A percentile compares a stretch with the other conserved stretches of the same genome.
phyloP scores from a whole-genome alignment of 2,888 invertebrate species.

The Thymelicus acteon region DNA sequence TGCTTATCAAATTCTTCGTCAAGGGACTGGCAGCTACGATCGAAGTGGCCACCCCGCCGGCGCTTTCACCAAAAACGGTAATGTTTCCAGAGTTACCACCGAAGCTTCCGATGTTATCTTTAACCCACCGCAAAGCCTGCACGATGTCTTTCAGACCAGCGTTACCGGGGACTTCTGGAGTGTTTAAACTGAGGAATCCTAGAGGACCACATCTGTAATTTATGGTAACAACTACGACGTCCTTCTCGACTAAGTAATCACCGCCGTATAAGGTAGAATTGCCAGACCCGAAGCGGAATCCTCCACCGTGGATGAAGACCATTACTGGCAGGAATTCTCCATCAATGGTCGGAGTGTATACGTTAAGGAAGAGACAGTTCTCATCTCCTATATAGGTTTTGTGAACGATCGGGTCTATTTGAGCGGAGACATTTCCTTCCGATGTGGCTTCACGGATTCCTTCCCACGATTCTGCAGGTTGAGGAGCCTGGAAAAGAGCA shows the following conservation, averaged over 20 bases:
- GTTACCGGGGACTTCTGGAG: slow-evolving; percentile 76
- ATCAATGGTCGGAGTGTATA: slow-evolving; percentile 86
- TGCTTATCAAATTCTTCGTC: slow-evolving; percentile 65
- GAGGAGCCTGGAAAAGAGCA: slow-evolving; percentile 78
- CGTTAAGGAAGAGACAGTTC: slow-evolving; percentile 89
- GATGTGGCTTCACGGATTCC: slow-evolving; percentile 85
- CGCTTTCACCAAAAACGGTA: slow-evolving; percentile 74
- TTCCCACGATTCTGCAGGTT: slow-evolving; percentile 83
- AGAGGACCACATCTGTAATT: slow-evolving; percentile 81
- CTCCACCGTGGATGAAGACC: slow-evolving; percentile 85
- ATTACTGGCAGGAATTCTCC: slow-evolving; percentile 81
- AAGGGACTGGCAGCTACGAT: slow-evolving; percentile 70
- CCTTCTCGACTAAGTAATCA: slow-evolving; percentile 83
- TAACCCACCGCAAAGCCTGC: slow-evolving; percentile 71
- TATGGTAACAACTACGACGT: slow-evolving; percentile 83
- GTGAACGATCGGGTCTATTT: slow-evolving; percentile 72
- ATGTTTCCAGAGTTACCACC: slow-evolving; percentile 75
- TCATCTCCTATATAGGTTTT: slow-evolving; percentile 82
- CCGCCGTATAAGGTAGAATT: slow-evolving; percentile 75
- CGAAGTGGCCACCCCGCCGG: slow-evolving; percentile 61
- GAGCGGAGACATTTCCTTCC: slow-evolving; percentile 86
- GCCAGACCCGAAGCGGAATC: slow-evolving; percentile 80
- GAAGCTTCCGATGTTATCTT: slow-evolving; percentile 71
- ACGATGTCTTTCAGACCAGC: slow-evolving; percentile 76
- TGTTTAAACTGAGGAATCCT: slow-evolving; percentile 74